Conservation (phyloP, 2,888 invertebrate genomes). For the Polydesmus complanatus region DNA sequence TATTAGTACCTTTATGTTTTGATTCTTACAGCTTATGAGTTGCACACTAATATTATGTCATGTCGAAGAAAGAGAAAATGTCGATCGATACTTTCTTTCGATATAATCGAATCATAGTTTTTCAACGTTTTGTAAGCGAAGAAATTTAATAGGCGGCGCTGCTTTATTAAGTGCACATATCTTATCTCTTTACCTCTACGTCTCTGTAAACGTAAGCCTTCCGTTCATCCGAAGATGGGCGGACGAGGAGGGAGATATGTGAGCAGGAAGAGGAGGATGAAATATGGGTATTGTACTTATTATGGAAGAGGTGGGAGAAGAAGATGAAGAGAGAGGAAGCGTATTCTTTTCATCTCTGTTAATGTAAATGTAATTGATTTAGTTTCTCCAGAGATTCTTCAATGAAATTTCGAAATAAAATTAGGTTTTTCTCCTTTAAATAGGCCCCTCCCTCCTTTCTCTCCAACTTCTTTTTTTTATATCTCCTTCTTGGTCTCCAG, state of each 20-base stretch:
- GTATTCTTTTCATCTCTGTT: background rate
- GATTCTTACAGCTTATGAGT: too few relatives aligned
- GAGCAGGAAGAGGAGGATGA: background rate
- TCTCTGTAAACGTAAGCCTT: background rate
- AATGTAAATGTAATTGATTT: background rate
- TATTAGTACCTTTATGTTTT: too few relatives aligned
- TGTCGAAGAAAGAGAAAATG: too few relatives aligned
- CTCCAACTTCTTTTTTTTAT: background rate
- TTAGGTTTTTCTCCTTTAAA: too few relatives aligned
- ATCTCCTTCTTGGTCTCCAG: background rate
- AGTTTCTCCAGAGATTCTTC: background rate
- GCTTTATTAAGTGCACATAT: too few relatives aligned
- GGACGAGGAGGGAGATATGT: background rate
- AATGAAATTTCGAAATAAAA: background rate
- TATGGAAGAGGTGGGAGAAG: background rate
- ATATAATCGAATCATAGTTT: too few relatives aligned
- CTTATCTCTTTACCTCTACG: too few relatives aligned
- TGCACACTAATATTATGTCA: too few relatives aligned
- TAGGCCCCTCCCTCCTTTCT: too few relatives aligned
- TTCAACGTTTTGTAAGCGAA: too few relatives aligned
- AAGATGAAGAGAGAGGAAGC: background rate
- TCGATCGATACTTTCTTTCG: too few relatives aligned
- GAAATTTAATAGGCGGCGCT: too few relatives aligned
- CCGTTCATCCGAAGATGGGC: background rate
- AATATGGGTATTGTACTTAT: background rate